These are phyloP conservation scores for Chrysomela aeneicollis DNA, from an alignment of 2,888 invertebrate species.

Conservation along the genomic window DNA sequence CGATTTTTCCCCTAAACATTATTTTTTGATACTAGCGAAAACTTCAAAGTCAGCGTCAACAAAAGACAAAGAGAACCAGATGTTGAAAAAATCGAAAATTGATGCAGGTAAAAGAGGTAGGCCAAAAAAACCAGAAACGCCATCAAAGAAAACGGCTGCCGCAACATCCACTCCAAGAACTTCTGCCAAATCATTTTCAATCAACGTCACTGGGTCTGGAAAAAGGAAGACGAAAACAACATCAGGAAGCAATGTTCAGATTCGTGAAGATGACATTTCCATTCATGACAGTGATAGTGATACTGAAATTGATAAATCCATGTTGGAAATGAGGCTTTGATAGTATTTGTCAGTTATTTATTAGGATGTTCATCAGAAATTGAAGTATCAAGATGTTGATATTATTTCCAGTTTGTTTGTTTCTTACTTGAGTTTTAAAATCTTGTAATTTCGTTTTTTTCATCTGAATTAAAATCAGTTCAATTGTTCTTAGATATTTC, in stretches of 20 bases:
- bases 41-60: not conserved
- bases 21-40: not conserved
- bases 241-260: constrained; percentile 18
- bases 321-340: constrained; percentile 20
- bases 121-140: not conserved
- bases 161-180: not conserved
- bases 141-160: not conserved
- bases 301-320: constrained; percentile 20
- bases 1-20: too few species aligned
- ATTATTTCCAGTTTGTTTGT: too few species aligned
- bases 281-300: constrained; percentile 33
- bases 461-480: too few species aligned
- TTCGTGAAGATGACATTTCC: constrained; percentile 22
- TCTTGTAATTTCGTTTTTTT: too few species aligned
- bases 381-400: too few species aligned
- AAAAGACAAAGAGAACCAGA: not conserved
- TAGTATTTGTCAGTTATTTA: too few species aligned
- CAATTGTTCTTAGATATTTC: too few species aligned
- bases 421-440: too few species aligned
- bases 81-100: not conserved
- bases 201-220: not conserved
- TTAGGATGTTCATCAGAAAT: too few species aligned
- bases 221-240: not conserved
- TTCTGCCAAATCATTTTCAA: not conserved
- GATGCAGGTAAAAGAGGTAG: not conserved